Evolutionary conservation across 64 coral and sea anemone species (phyloP).

Genomic region (Platygyra sinensis): DNA sequence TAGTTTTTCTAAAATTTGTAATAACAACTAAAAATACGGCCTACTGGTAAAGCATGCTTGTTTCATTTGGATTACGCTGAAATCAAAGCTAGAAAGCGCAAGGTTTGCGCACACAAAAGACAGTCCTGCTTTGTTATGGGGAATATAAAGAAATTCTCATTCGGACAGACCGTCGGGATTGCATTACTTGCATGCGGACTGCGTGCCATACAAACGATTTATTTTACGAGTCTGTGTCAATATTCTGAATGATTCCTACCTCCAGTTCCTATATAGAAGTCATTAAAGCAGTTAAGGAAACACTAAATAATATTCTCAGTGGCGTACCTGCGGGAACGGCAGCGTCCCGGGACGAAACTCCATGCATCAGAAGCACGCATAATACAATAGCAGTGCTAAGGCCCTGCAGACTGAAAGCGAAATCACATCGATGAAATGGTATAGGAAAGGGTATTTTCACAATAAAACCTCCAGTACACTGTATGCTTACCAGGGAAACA

Average conservation of each 20-base stretch:
- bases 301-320: not conserved
- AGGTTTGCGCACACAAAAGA: not conserved
- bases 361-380: slow-evolving; percentile 41
- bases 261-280: not conserved
- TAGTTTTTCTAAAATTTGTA: not conserved
- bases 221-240: not conserved
- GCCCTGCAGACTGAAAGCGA: slow-evolving; percentile 32
- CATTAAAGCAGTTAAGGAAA: slow-evolving; percentile 1
- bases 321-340: slow-evolving; percentile 20
- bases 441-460: not conserved
- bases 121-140: not conserved
- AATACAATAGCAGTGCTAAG: slow-evolving; percentile 37
- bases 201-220: not conserved
- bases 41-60: not conserved
- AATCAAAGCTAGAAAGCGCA: not conserved
- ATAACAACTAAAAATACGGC: not conserved
- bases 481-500: slow-evolving; percentile 61
- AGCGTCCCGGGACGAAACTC: slow-evolving; percentile 64
- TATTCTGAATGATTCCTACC: not conserved
- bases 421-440: not conserved
- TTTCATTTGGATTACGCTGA: not conserved
- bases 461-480: not conserved
- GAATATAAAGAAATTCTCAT: not conserved
- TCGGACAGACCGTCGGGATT: not conserved
- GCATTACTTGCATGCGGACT: not conserved